A percentile compares a stretch with the other conserved stretches of the same genome.
phyloP scores from a whole-genome alignment of 2,797 vertebrate genomes.

The Xyrichtys novacula region DNA sequence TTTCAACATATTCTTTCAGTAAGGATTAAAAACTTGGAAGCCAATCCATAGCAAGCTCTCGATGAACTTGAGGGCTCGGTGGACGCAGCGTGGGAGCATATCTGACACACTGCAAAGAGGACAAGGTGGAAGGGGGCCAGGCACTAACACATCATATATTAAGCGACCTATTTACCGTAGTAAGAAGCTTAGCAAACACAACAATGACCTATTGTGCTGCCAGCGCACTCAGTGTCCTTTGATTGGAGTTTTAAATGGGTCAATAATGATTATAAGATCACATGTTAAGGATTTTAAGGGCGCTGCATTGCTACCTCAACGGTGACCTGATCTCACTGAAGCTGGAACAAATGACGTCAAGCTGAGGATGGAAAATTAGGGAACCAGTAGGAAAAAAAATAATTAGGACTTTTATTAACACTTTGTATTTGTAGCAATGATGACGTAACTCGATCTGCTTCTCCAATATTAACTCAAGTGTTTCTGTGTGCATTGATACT shows the following conservation, averaged over 20 bases:
- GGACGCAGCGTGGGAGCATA: slow-evolving; percentile 12
- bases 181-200: slow-evolving; percentile 73
- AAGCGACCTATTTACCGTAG: slow-evolving; percentile 69
- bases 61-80: slow-evolving; percentile 29
- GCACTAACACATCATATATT: slow-evolving; percentile 74
- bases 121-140: slow-evolving; percentile 60
- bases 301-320: slow-evolving; percentile 41
- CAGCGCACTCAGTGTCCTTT: slow-evolving; percentile 62
- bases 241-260: slow-evolving; percentile 71
- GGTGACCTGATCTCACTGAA: slow-evolving; percentile 19
- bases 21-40: slow-evolving; percentile 57
- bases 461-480: too few species aligned
- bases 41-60: slow-evolving; percentile 22
- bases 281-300: slow-evolving; percentile 74
- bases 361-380: neutral
- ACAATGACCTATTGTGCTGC: slow-evolving; percentile 75
- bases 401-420: neutral
- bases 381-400: neutral
- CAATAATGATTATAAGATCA: slow-evolving; percentile 77
- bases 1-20: slow-evolving; percentile 41
- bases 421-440: too few species aligned
- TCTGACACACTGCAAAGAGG: slow-evolving; percentile 39
- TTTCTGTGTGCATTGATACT: too few species aligned
- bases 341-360: neutral
- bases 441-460: too few species aligned